Evolutionary conservation across 1,140 invertebrate species (phyloP).

Genomic region (Drosophila lacertosa): DNA sequence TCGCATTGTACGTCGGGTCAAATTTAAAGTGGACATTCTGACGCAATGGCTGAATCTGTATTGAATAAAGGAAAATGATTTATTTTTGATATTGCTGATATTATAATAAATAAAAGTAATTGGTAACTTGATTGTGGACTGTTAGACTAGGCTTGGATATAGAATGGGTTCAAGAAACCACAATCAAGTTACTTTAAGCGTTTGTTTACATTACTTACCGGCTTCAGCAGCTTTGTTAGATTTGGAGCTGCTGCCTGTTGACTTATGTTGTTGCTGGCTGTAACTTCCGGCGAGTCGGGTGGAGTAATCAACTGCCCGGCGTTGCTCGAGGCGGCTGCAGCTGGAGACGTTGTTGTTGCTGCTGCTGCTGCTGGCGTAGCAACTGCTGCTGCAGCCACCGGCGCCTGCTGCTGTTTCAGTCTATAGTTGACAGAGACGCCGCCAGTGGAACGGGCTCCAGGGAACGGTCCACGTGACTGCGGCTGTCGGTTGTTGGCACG

Average conservation of each 20-base stretch:
- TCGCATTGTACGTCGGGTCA: constrained; percentile 42
- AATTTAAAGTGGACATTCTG: constrained; percentile 18
- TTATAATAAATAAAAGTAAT: too few relatives aligned
- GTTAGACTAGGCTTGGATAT: too few relatives aligned
- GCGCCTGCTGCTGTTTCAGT: constrained; percentile 46
- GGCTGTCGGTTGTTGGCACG: constrained; percentile 12
- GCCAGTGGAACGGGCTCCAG: constrained; percentile 18
- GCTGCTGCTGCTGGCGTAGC: background rate
- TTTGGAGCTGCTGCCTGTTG: background rate
- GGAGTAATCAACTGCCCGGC: constrained; percentile 42
- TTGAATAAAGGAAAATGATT: background rate
- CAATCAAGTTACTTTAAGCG: too few relatives aligned
- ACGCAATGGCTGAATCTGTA: background rate
- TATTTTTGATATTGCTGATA: too few relatives aligned
- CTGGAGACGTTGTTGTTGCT: too few relatives aligned
- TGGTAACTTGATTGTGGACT: too few relatives aligned
- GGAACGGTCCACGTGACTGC: constrained; percentile 28
- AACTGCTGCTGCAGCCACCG: background rate
- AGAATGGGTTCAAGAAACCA: too few relatives aligned
- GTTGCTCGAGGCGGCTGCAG: background rate
- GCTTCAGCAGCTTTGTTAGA: background rate
- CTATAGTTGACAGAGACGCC: constrained; percentile 58
- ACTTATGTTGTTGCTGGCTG: constrained; percentile 2
- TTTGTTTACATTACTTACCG: background rate
- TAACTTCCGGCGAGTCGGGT: constrained; percentile 50